phyloP scores from a whole-genome alignment of 2,113 vertebrate species.

The Reinhardtius hippoglossoides region DNA sequence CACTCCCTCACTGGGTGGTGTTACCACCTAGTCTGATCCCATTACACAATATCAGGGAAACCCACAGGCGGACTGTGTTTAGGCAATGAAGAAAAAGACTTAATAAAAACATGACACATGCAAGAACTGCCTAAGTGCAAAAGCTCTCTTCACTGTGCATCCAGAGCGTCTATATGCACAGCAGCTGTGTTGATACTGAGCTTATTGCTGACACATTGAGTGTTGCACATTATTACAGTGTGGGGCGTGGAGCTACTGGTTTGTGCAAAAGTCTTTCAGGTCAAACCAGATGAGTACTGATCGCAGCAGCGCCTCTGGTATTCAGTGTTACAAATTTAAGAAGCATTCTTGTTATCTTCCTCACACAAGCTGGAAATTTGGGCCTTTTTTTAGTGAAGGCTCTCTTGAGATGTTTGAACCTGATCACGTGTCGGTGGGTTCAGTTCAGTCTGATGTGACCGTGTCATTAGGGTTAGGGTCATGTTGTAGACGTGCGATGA shows the following conservation, averaged over 20 bases:
- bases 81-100: background rate
- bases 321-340: conserved; percentile 13
- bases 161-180: background rate
- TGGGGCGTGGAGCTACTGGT: conserved; percentile 69
- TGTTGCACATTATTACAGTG: conserved; percentile 19
- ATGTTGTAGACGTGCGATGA: conserved; percentile 5
- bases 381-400: background rate
- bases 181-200: conserved; percentile 8
- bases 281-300: conserved; percentile 58
- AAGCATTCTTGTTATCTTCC: conserved; percentile 8
- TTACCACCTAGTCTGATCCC: conserved; percentile 36
- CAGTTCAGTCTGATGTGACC: background rate
- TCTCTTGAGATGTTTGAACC: background rate
- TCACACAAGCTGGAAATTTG: background rate
- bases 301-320: conserved; percentile 38
- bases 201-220: conserved; percentile 10
- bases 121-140: background rate
- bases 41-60: conserved; percentile 50
- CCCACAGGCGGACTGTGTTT: conserved; percentile 37
- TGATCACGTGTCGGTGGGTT: conserved; percentile 1
- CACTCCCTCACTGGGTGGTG: conserved; percentile 16
- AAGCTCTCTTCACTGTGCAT: background rate
- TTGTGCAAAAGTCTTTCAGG: conserved; percentile 65
- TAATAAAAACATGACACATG: conserved; percentile 2
- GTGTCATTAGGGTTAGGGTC: conserved; percentile 4